phyloP scores from a whole-genome alignment of 2,113 vertebrate genomes.

The Chaetorhynchus papuensis region DNA sequence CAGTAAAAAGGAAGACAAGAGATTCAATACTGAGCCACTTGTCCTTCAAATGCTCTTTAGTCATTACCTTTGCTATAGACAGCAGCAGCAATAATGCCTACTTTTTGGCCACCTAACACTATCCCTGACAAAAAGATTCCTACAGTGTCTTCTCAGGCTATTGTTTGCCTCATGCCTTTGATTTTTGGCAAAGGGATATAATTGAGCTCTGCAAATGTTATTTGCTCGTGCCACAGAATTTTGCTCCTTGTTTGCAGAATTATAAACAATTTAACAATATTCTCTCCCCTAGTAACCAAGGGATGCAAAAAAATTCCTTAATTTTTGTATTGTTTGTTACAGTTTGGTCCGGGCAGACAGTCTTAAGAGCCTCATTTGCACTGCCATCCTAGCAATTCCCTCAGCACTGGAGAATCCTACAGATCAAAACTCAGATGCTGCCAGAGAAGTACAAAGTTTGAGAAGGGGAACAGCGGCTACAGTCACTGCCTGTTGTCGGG shows the following conservation, averaged over 20 bases:
- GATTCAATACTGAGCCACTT: not conserved
- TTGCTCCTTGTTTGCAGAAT: not conserved
- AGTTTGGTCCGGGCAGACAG: not conserved
- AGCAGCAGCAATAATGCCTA: not conserved
- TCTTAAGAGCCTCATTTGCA: not conserved
- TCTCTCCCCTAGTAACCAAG: not conserved
- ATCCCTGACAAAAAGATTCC: not conserved
- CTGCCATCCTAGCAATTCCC: not conserved
- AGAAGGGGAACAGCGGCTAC: accelerated
- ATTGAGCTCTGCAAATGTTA: not conserved
- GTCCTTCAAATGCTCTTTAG: slow-evolving; percentile 21
- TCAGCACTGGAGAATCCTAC: not conserved
- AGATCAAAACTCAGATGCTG: not conserved
- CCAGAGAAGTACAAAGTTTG: not conserved
- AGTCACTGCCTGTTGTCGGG: not conserved
- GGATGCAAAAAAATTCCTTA: not conserved
- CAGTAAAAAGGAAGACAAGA: not conserved
- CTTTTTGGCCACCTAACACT: not conserved
- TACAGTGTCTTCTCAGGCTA: not conserved
- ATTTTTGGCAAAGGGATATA: not conserved
- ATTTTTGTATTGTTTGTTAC: not conserved
- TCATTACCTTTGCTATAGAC: not conserved
- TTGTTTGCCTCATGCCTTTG: not conserved
- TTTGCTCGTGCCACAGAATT: not conserved
- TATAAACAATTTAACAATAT: not conserved